Evolutionary conservation across 2,797 vertebrate species (phyloP).

Genomic region (Gorsachius magnificus): DNA sequence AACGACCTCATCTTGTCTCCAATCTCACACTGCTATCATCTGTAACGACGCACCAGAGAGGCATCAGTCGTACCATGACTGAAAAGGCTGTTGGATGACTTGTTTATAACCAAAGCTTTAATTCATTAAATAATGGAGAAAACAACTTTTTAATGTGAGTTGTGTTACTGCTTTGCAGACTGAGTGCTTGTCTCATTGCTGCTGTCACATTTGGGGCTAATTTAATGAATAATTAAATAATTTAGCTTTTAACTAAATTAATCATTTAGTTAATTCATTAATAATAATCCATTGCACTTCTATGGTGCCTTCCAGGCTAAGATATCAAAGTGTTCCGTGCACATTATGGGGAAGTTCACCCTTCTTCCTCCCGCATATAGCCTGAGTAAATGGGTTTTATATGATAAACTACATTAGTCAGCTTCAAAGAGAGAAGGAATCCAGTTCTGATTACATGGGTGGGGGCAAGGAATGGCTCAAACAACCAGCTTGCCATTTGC

Average conservation of each 20-base stretch:
- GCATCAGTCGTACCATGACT: slow-evolving; percentile 37
- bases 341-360: slow-evolving; percentile 7
- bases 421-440: slow-evolving; percentile 11
- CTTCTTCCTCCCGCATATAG: slow-evolving; percentile 17
- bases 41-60: slow-evolving; percentile 60
- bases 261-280: slow-evolving; percentile 69
- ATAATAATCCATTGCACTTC: slow-evolving; percentile 48
- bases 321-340: slow-evolving; percentile 35
- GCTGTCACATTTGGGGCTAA: slow-evolving; percentile 46
- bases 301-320: slow-evolving; percentile 46
- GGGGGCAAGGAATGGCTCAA: background rate
- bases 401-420: slow-evolving; percentile 10
- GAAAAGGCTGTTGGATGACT: slow-evolving; percentile 46
- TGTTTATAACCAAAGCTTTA: slow-evolving; percentile 64
- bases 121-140: slow-evolving; percentile 54
- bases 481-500: background rate
- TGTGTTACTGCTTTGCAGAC: background rate
- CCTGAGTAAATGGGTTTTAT: slow-evolving; percentile 50
- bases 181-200: background rate
- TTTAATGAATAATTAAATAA: slow-evolving; percentile 72
- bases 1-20: slow-evolving; percentile 61
- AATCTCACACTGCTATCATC: slow-evolving; percentile 45
- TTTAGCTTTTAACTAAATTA: slow-evolving; percentile 69
- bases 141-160: slow-evolving; percentile 6
- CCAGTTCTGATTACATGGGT: background rate